Evolutionary conservation across 2,113 vertebrate species (phyloP).

Genomic region (Tapirus terrestris): DNA sequence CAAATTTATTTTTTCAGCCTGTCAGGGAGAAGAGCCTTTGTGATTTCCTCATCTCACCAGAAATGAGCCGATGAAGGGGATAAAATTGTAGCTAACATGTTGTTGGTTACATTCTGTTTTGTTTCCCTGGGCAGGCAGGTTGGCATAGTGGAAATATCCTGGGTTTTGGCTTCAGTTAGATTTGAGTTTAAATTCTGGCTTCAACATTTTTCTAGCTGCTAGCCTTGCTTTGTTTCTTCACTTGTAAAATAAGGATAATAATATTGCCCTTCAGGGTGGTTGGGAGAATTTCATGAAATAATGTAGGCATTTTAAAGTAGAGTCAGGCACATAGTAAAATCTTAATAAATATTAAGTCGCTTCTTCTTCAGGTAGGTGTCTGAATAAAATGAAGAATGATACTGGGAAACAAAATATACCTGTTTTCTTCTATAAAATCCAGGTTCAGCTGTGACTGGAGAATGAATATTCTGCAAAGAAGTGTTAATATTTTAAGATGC

Average conservation of each 20-base stretch:
- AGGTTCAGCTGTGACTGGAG: not conserved
- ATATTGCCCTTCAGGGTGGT: not conserved
- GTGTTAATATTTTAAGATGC: conserved; percentile 40
- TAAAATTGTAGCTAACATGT: conserved; percentile 14
- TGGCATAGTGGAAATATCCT: not conserved
- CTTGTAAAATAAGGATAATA: conserved; percentile 18
- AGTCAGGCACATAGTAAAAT: not conserved
- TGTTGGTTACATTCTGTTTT: not conserved
- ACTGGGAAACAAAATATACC: not conserved
- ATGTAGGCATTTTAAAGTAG: not conserved
- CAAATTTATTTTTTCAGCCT: conserved; percentile 32
- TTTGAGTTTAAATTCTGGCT: conserved; percentile 6
- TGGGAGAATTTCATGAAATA: conserved; percentile 29
- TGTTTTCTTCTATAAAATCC: conserved; percentile 5
- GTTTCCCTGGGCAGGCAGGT: not conserved
- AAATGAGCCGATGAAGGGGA: conserved; percentile 45
- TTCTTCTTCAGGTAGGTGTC: not conserved
- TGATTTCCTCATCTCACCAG: conserved; percentile 13
- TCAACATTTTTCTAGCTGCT: not conserved
- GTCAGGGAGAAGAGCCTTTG: not conserved
- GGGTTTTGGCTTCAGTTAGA: not conserved
- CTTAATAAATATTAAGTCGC: not conserved
- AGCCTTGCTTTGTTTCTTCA: conserved; percentile 30
- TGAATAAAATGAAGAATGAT: conserved; percentile 19
- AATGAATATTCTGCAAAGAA: conserved; percentile 38